Percentiles rank a stretch among this genome's conserved stretches.
Evolutionary conservation across 2,888 invertebrate genomes (phyloP).

Genomic region (Tetramorium bicarinatum): DNA sequence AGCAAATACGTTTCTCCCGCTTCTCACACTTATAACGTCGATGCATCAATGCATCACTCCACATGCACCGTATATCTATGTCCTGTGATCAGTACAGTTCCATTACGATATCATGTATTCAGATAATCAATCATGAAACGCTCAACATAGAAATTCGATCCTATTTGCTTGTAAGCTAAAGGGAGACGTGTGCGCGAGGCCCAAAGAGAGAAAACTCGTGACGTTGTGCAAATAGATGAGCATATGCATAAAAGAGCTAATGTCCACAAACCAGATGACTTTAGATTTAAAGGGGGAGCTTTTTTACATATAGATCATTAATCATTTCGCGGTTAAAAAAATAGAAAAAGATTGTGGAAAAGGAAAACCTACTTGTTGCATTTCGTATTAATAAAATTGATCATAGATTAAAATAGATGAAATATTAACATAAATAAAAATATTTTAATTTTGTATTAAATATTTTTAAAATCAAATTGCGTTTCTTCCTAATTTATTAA

Average conservation of each 20-base stretch:
- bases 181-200: slow-evolving; percentile 51
- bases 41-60: slow-evolving; percentile 49
- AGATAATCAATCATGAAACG: slow-evolving; percentile 82
- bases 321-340: slow-evolving; percentile 46
- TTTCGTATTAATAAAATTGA: not conserved
- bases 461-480: not conserved
- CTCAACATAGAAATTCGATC: slow-evolving; percentile 81
- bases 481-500: not conserved
- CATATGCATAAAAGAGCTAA: slow-evolving; percentile 67
- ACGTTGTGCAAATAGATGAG: slow-evolving; percentile 69
- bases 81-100: slow-evolving; percentile 62
- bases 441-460: not conserved
- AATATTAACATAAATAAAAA: not conserved
- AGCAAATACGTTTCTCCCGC: not conserved
- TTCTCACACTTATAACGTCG: slow-evolving; percentile 40
- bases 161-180: slow-evolving; percentile 77
- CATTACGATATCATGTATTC: slow-evolving; percentile 80
- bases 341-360: not conserved
- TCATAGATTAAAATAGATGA: not conserved
- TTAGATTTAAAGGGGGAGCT: slow-evolving; percentile 43
- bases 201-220: slow-evolving; percentile 49
- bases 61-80: slow-evolving; percentile 31
- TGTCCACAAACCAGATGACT: slow-evolving; percentile 36
- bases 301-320: slow-evolving; percentile 55
- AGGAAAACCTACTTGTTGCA: not conserved